A percentile compares a stretch with the other conserved stretches of the same genome.
Conservation (phyloP, 2,888 invertebrate species). For the Machimus rusticus region DNA sequence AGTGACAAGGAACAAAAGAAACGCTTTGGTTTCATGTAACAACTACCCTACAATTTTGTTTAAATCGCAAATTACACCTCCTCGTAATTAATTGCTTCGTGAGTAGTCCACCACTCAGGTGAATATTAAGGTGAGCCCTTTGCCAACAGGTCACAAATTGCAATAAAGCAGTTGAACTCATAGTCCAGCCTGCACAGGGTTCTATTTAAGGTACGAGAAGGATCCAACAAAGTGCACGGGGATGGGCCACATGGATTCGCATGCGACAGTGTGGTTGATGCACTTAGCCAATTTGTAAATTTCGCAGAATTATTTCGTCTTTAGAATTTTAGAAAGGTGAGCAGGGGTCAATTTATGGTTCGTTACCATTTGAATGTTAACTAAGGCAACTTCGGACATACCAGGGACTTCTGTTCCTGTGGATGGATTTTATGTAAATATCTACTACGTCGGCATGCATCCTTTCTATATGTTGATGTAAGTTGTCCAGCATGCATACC, state of each 20-base stretch:
- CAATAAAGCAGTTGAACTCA: background rate
- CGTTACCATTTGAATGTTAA: constrained; percentile 1
- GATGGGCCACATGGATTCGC: background rate
- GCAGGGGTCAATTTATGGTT: background rate
- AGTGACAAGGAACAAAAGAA: background rate
- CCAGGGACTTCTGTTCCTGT: background rate
- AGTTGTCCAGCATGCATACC: background rate
- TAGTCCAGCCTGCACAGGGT: background rate
- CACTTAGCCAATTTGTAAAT: background rate
- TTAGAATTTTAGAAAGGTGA: background rate
- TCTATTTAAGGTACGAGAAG: background rate
- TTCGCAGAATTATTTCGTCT: background rate
- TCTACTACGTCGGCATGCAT: background rate
- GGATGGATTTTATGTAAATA: constrained; percentile 12
- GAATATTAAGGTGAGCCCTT: background rate
- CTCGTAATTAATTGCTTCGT: background rate
- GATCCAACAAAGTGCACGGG: background rate
- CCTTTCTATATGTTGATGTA: background rate
- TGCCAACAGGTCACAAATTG: background rate
- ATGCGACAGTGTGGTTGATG: background rate
- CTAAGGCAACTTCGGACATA: background rate
- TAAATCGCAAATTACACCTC: background rate
- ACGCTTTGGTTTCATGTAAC: background rate
- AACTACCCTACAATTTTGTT: background rate
- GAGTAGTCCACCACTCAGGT: background rate